These are phyloP conservation scores for Microctenopoma stevenorrisi DNA, from an alignment of 2,797 vertebrate species.

Conservation along the genomic window DNA sequence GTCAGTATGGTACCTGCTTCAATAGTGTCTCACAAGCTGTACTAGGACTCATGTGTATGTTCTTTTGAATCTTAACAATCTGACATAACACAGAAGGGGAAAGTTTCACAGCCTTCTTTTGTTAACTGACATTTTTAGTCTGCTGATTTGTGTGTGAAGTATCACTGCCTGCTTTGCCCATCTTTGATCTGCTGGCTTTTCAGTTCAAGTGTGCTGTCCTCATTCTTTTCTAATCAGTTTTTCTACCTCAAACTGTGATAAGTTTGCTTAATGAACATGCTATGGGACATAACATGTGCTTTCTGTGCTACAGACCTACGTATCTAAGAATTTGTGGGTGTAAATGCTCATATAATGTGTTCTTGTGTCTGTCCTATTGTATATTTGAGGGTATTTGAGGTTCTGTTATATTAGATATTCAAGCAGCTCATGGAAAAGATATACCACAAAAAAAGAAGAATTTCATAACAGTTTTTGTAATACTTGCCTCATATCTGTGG, in stretches of 20 bases:
- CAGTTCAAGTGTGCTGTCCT: conserved; percentile 39
- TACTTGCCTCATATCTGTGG: background rate
- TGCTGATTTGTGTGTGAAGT: conserved; percentile 18
- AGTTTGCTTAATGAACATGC: conserved; percentile 28
- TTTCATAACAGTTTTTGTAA: background rate
- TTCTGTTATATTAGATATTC: background rate
- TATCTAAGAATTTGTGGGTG: too few species aligned
- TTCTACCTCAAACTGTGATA: conserved; percentile 31
- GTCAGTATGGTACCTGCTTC: conserved; percentile 38
- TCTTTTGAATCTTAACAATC: conserved; percentile 55
- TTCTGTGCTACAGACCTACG: too few species aligned
- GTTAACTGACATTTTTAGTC: conserved; percentile 44
- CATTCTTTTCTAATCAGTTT: conserved; percentile 22
- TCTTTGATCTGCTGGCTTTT: conserved; percentile 22
- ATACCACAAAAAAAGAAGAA: too few species aligned
- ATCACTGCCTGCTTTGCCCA: too few species aligned
- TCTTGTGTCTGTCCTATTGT: background rate
- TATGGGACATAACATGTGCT: too few species aligned
- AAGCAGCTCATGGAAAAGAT: background rate
- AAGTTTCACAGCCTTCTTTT: conserved; percentile 31
- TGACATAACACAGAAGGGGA: conserved; percentile 35
- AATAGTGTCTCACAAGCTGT: conserved; percentile 34
- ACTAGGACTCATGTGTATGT: conserved; percentile 41
- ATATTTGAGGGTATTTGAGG: background rate
- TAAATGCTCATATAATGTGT: conserved; percentile 10